Percentiles rank a stretch among this genome's conserved stretches.
These are phyloP conservation scores for Mastacembelus armatus DNA, from an alignment of 2,797 vertebrate genomes.

Conservation along the genomic window DNA sequence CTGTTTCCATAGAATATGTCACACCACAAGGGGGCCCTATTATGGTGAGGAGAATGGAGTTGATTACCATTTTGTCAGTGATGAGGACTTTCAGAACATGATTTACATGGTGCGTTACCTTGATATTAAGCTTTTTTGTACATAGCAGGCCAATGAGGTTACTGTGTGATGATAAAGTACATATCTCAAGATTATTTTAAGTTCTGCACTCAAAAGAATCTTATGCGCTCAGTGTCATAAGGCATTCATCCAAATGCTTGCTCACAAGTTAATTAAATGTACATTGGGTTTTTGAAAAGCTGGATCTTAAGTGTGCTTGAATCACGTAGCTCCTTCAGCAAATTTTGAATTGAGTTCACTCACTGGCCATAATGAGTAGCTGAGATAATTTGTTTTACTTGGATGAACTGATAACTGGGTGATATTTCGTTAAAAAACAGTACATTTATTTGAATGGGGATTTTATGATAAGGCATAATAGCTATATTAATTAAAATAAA, in stretches of 20 bases:
- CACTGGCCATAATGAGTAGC: conserved; percentile 29
- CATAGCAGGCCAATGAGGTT: neutral
- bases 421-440: conserved; percentile 35
- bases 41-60: conserved; percentile 89
- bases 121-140: neutral
- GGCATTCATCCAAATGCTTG: neutral
- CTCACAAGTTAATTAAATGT: conserved; percentile 22
- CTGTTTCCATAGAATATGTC: conserved; percentile 84
- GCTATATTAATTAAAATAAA: conserved; percentile 33
- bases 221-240: neutral
- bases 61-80: conserved; percentile 92
- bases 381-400: conserved; percentile 51
- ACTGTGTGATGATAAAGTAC: neutral
- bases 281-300: neutral
- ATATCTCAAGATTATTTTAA: conserved; percentile 3
- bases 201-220: neutral
- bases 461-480: conserved; percentile 27
- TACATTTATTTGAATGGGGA: conserved; percentile 18
- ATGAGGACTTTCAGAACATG: conserved; percentile 89
- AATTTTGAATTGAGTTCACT: conserved; percentile 43
- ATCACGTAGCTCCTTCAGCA: conserved; percentile 12
- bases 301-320: neutral
- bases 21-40: conserved; percentile 91
- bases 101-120: conserved; percentile 81
- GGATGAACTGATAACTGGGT: conserved; percentile 34